Base-by-base conservation (phyloP, 2,113 vertebrate species). In the Origma solitaria region DNA sequence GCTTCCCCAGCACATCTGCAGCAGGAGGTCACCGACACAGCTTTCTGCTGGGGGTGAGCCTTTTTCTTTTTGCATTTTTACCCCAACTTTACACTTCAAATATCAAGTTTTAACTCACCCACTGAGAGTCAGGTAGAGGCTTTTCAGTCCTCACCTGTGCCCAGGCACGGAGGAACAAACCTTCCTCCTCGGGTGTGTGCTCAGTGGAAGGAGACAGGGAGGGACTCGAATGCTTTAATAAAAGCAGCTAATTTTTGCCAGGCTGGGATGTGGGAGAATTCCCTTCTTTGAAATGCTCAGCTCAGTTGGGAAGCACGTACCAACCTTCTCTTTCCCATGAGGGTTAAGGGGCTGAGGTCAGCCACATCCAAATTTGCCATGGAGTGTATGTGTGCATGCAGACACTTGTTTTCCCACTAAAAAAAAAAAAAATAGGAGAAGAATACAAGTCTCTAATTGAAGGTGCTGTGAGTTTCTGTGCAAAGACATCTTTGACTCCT, bases 211-310 rank as follows among this genome's bases (percentile, higher is more conserved):
- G 66, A 92, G 78, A 30, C 49, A 17, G 60, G 57, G 20, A 79
- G 45, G 31, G 13, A 49, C 13, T 53, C 17, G 44, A 53, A 5
- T 1, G 10, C 50, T 87, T 92, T 72, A 60, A 69, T 69, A 51
- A 79, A 91, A 86, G 7, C 89, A 61, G 33, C 9, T 65, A 1
- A 20, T 47, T 86, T 78, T 71, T 64, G 15, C 45, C 62, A 81
- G 73, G 78, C 66, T 92, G 56, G 33, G 44, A 80, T 1, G 1
- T 89, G 78, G 61, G 86, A 85, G 79, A 92, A 90, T 82, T 89
- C 70, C n/a, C 61, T 77, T 23, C 87, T 90, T 85, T 91, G 91
- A 92, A 96, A 87, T 14, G n/a, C 45, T 81, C 60, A 44, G 76
- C 71, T 35, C n/a, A 35, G 40, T 0, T 51, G 54, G 35, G 73